Base-by-base conservation (phyloP, 2,113 vertebrate species). In the Dipodomys stephensi region DNA sequence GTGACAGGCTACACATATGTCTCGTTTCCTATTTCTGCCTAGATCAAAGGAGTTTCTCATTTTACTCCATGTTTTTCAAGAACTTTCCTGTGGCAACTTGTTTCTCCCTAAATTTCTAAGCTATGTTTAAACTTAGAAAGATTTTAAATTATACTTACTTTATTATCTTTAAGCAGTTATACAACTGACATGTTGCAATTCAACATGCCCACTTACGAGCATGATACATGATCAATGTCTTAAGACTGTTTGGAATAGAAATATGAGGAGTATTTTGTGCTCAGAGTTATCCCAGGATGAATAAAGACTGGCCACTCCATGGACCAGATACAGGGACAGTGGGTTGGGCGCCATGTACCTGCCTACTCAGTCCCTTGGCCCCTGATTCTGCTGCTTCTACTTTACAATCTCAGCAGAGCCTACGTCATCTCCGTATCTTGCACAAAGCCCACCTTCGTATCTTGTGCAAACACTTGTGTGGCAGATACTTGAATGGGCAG, bases 51-150 rank as follows among this genome's bases (percentile, higher is more conserved):
- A 76, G 46, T 76, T 77, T 86, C n/a, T 79, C 39, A 57, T 7
- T 16, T 83, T 64, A 72, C 20, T 74, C 49, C 18, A 32, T 18
- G 22, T 60, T 81, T 92, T 81, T 69, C n/a, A 96, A 88, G 30
- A 49, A 28, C 19, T 39, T 11, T 64, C 76, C 44, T 62, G 27
- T 9, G 27, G 6, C 18, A n/a, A 8, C n/a, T 73, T 69, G 39
- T 73, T 57, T 67, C 25, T 25, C 28, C 53, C 32, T 74, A n/a
- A 46, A 78, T 77, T 28, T 90, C 76, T 64, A 81, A 79, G 27
- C 12, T 28, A 83, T 62, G 32, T n/a, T 84, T 72, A 77, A 73
- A 39, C 15, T 82, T 91, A 64, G 19, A 90, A 88, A 74, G 35
- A 49, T 49, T 57, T 57, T 16, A 57, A 57, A 18, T 18, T 18